These are phyloP conservation scores for Calcarius lapponicus DNA, from an alignment of 2,797 vertebrate genomes.

Conservation along the genomic window DNA sequence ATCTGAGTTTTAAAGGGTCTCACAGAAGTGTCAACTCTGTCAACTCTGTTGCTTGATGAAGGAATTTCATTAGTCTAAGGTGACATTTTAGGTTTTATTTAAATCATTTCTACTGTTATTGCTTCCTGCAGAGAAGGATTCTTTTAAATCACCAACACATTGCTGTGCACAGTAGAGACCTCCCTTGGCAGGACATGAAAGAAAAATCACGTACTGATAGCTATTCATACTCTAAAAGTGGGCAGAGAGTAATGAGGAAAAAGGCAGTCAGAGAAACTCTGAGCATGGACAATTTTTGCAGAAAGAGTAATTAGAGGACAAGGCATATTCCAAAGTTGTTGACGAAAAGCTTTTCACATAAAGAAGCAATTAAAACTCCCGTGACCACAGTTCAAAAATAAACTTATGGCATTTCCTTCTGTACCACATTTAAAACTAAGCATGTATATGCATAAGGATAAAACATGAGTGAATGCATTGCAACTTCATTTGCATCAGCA, in stretches of 20 bases:
- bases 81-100: conserved; percentile 54
- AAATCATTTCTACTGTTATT: conserved; percentile 46
- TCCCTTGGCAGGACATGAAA: conserved; percentile 26
- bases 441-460: background rate
- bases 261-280: background rate
- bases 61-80: conserved; percentile 59
- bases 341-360: background rate
- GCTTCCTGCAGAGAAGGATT: conserved; percentile 39
- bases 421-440: background rate
- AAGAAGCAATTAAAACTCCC: background rate
- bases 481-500: background rate
- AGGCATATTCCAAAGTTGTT: background rate
- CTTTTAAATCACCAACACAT: background rate
- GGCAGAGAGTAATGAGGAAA: background rate
- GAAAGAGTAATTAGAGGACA: background rate
- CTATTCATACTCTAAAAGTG: background rate
- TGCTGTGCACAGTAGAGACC: background rate
- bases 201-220: background rate
- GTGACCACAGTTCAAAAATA: background rate
- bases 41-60: conserved; percentile 7
- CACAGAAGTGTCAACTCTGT: background rate
- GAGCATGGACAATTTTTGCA: background rate
- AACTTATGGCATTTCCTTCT: background rate
- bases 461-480: background rate
- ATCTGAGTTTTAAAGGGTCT: conserved; percentile 30